These are phyloP conservation scores for Epicampocera succincta DNA, from an alignment of 2,888 invertebrate genomes.

Conservation along the genomic window DNA sequence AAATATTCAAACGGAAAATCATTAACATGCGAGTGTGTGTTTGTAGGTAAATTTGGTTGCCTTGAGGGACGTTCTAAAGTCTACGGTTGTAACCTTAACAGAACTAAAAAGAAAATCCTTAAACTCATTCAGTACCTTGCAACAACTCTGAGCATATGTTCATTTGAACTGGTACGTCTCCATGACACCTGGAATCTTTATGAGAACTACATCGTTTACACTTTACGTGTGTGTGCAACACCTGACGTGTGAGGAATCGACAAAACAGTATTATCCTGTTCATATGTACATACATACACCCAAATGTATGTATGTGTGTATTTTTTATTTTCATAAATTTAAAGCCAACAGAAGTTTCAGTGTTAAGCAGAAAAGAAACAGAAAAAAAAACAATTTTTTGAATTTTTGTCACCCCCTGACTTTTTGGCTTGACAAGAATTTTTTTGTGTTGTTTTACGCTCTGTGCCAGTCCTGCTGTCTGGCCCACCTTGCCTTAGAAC, in stretches of 20 bases:
- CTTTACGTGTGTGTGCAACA: constrained; percentile 31
- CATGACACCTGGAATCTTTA: neutral
- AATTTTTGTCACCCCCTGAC: neutral
- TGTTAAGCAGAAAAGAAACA: neutral
- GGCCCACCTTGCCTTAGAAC: neutral
- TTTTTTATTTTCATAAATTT: constrained; percentile 55
- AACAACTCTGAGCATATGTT: too few species aligned
- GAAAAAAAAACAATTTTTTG: too few species aligned
- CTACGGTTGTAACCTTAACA: too few species aligned
- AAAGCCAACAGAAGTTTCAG: constrained; percentile 29
- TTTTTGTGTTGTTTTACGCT: neutral
- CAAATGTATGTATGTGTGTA: neutral
- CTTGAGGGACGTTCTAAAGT: too few species aligned
- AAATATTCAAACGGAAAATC: constrained; percentile 33
- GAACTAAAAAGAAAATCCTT: too few species aligned
- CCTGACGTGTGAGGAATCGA: constrained; percentile 48
- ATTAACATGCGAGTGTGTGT: neutral
- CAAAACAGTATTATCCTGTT: too few species aligned
- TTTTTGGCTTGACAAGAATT: neutral
- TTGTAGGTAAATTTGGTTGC: too few species aligned
- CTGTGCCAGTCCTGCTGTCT: neutral
- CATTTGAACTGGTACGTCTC: too few species aligned
- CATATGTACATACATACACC: too few species aligned
- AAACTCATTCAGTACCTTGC: too few species aligned
- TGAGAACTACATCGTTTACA: constrained; percentile 51